Base-by-base conservation (phyloP, 2,888 invertebrate species). In the Temnothorax unifasciatus region DNA sequence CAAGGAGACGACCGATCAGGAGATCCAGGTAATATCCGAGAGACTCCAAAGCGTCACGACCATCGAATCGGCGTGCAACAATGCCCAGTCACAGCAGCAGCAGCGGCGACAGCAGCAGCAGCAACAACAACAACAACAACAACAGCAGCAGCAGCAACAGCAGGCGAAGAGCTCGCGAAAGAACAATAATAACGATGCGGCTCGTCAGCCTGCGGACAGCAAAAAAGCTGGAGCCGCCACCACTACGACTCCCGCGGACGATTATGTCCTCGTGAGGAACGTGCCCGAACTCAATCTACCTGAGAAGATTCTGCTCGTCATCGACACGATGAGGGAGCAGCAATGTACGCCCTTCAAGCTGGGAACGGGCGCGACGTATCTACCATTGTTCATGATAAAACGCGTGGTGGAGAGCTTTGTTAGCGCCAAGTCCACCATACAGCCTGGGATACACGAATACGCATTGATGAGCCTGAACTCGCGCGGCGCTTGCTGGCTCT, bases 311-410 rank as follows among this genome's bases (percentile, higher is more conserved):
- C 95, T 97, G 38, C 94, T 97, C 76, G 96, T 97, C 84, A 94
- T 97, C 84, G 97, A 97, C 93, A 94, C 96, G 15, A 96, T 96
- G 69, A 95, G 95, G 89, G 96, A 97, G 90, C 95, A 95, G 83
- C 95, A 96, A 79, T 96, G 94, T 85, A 96, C 96, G 0, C 93
- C 96, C 3, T 97, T 96, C 90, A 93, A 94, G 87, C 92, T 96
- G 0, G 95, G 95, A 1, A 96, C 96, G 90, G 96, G 96, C 0
- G 95, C 96, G 3, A 96, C 95, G 47, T 96, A 95, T 85, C 94
- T 96, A 15, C 96, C 96, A 0, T 93, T 97, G 11, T 95, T 95
- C 86, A 96, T 97, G 96, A 94, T 97, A 82, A 97, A 96, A 93
- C 95, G 96, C 75, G 96, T 96, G 1, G 92, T 97, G 2, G 96